Percentiles rank a stretch among this genome's conserved stretches.
These are phyloP conservation scores for Aptenodytes forsteri DNA, from an alignment of 2,113 vertebrate species.

Conservation along the genomic window DNA sequence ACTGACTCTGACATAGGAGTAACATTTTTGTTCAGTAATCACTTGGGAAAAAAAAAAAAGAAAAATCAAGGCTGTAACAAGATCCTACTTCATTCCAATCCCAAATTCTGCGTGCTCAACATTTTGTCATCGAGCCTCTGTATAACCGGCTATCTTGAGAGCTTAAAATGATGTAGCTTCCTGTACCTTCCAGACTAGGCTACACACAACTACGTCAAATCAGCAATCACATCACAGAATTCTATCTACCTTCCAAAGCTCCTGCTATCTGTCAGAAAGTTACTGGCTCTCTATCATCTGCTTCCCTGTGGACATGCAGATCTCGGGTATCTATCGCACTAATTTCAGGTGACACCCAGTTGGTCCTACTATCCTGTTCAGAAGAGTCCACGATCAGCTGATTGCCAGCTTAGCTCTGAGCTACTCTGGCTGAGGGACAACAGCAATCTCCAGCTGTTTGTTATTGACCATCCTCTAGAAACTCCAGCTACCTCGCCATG, in stretches of 20 bases:
- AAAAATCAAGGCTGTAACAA: neutral
- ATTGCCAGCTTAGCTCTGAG: neutral
- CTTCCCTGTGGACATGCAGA: neutral
- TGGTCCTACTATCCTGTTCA: too few species aligned
- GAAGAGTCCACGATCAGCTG: neutral
- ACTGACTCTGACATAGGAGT: neutral
- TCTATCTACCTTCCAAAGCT: neutral
- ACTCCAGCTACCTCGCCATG: rapidly evolving
- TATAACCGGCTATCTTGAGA: neutral
- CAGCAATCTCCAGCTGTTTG: neutral
- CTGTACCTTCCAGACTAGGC: neutral
- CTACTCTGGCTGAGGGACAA: neutral
- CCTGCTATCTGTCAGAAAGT: too few species aligned
- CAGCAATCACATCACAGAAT: neutral
- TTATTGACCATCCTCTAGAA: neutral
- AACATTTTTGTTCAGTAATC: neutral
- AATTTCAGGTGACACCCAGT: neutral
- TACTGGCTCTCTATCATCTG: neutral
- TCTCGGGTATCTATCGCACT: rapidly evolving
- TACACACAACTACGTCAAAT: rapidly evolving
- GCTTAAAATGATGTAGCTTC: rapidly evolving
- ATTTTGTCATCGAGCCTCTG: neutral
- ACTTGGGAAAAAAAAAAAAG: neutral
- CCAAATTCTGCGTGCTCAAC: rapidly evolving
- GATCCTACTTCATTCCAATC: neutral